Evolutionary conservation across 2,113 vertebrate species (phyloP).

Genomic region (Craseonycteris thonglongyai): DNA sequence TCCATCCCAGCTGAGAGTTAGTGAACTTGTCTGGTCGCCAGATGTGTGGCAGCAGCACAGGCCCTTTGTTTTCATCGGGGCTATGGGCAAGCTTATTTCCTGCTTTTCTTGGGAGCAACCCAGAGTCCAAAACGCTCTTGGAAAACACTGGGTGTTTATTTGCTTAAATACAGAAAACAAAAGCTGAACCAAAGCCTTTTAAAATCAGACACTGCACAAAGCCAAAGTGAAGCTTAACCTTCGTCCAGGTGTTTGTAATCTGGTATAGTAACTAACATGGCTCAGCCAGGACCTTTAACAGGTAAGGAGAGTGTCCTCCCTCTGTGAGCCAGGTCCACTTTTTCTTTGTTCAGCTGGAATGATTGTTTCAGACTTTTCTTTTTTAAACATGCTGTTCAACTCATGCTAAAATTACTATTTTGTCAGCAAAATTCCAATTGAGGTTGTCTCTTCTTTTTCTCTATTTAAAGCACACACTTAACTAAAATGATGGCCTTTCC

Average conservation of each 20-base stretch:
- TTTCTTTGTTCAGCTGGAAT: neutral
- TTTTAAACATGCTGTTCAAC: neutral
- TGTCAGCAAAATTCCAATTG: neutral
- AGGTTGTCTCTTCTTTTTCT: neutral
- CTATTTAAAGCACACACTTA: neutral
- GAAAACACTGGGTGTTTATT: neutral
- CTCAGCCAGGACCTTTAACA: neutral
- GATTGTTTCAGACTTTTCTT: neutral
- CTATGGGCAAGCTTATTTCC: neutral
- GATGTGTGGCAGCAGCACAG: neutral
- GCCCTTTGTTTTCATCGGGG: neutral
- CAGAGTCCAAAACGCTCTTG: neutral
- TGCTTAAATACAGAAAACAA: constrained; percentile 10
- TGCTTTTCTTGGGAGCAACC: neutral
- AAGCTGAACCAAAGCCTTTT: neutral
- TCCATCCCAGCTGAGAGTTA: neutral
- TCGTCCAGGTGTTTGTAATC: neutral
- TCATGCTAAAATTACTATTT: constrained; percentile 12
- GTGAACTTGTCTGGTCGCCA: neutral
- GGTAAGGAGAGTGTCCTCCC: neutral
- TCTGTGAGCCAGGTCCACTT: neutral
- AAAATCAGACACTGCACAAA: neutral
- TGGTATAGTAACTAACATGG: neutral
- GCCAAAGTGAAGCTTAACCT: neutral
- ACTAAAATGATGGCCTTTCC: neutral